Evolutionary conservation across 2,113 vertebrate species (phyloP).

Genomic region (Gopherus evgoodei): DNA sequence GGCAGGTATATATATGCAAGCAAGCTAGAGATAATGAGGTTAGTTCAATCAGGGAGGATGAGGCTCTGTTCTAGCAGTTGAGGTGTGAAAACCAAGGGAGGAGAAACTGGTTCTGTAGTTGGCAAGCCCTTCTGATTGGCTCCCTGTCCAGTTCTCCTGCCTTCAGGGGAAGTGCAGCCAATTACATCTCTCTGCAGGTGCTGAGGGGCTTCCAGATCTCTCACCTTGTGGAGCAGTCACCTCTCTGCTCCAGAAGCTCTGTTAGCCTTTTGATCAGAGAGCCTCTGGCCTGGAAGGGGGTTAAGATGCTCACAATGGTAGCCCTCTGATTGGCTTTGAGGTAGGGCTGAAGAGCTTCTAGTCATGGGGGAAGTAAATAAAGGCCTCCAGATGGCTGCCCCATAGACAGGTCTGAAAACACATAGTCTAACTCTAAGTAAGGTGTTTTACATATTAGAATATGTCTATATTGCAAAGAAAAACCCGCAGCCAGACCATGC

Average conservation of each 20-base stretch:
- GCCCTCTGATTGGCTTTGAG: not conserved
- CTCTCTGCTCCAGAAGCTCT: not conserved
- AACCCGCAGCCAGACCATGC: not conserved
- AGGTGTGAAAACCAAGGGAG: too few relatives aligned
- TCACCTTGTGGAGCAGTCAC: not conserved
- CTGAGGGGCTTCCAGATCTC: not conserved
- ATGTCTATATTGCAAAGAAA: not conserved
- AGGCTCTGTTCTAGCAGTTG: too few relatives aligned
- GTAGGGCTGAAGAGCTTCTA: not conserved
- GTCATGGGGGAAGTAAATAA: not conserved
- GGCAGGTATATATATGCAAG: too few relatives aligned
- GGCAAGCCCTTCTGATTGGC: not conserved
- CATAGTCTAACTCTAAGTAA: not conserved
- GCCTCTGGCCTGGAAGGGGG: not conserved
- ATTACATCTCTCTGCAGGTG: not conserved
- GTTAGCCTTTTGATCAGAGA: not conserved
- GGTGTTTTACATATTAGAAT: not conserved
- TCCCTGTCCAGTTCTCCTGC: not conserved
- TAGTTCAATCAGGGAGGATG: too few relatives aligned
- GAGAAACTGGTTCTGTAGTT: too few relatives aligned
- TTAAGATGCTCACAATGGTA: not conserved
- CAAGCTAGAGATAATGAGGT: too few relatives aligned
- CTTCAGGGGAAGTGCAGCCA: not conserved
- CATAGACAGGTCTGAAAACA: not conserved
- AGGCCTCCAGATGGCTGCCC: not conserved